These are phyloP conservation scores for Scomberomorus guttatus DNA, from an alignment of 2,797 vertebrate genomes.

Conservation along the genomic window DNA sequence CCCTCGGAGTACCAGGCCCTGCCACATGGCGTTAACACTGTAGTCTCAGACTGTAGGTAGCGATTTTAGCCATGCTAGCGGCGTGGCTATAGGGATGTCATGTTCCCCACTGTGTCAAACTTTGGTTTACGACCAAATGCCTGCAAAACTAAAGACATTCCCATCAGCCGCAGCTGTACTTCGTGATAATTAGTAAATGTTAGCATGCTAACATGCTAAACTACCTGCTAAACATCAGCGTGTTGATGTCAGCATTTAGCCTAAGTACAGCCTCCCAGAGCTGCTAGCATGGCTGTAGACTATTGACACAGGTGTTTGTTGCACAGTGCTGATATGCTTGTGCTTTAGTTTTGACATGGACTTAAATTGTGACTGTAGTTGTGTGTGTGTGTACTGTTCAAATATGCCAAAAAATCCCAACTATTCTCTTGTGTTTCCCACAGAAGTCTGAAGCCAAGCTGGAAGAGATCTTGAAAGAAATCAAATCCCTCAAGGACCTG, in stretches of 20 bases:
- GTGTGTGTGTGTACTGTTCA: background rate
- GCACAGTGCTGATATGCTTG: too few species aligned
- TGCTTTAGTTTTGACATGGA: background rate
- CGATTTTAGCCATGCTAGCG: background rate
- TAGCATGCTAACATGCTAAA: background rate
- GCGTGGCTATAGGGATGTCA: background rate
- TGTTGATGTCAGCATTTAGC: background rate
- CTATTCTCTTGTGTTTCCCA: constrained; percentile 38
- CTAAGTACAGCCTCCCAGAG: background rate
- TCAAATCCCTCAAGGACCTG: constrained; percentile 95
- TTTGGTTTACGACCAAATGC: too few species aligned
- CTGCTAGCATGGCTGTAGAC: too few species aligned
- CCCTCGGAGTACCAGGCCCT: constrained; percentile 47
- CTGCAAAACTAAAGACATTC: background rate
- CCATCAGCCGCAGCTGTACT: background rate
- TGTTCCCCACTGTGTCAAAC: too few species aligned
- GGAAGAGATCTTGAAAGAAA: constrained; percentile 97
- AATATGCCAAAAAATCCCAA: background rate
- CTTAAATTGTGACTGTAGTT: background rate
- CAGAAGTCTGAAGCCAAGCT: constrained; percentile 95
- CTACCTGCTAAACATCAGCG: background rate
- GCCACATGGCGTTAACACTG: constrained; percentile 11
- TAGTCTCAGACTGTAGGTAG: background rate
- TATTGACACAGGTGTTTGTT: background rate
- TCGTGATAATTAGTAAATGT: background rate